Base-by-base conservation (phyloP, 2,113 vertebrate genomes). In the Phyllopteryx taeniolatus region DNA sequence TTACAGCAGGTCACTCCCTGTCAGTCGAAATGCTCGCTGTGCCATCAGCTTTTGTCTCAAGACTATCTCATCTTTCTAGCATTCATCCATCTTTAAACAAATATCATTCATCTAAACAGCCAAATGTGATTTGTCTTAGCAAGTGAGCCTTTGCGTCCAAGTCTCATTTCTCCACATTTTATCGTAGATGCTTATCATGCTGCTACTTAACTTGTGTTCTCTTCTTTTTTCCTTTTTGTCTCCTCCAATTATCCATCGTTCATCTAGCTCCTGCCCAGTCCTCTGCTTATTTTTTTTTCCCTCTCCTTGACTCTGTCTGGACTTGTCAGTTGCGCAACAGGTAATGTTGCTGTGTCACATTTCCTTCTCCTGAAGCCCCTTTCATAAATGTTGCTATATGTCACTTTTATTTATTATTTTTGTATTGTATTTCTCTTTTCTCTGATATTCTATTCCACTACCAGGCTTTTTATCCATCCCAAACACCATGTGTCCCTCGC, bases 311-410 rank as follows among this genome's bases (percentile, higher is more conserved):
- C 77, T 89, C 74, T 91, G 90, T 90, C 89, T 91, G 89, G 87
- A 92, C 87, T 81, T 92, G 89, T 91, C 89, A 90, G 90, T 91
- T 90, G 82, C 81, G 72, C 90, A 91, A 91, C 84, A 91, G 90
- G 91, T 92, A 91, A 90, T 83, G 83, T 81, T 81, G 71, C 82
- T 88, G 86, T 91, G 79, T 87, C 79, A 79, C 66, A 67, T 89
- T 82, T 83, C 68, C 83, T 73, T 86, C 60, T 60, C 46, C 47
- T 78, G 12, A 79, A 17, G 6, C 22, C 44, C 44, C 22, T 66
- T 43, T 47, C 9, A 47, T 31, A 66, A 8, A n/a, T 66, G 14
- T 49, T 69, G 20, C 75, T 76, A 57, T 49, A 73, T 70, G 62
- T 78, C 68, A 63, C 56, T 70, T 47, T 74, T 35, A 33, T 47